A percentile compares a stretch with the other conserved stretches of the same genome.
These are phyloP conservation scores for Lophius piscatorius DNA, from an alignment of 2,113 vertebrate genomes.

Conservation along the genomic window DNA sequence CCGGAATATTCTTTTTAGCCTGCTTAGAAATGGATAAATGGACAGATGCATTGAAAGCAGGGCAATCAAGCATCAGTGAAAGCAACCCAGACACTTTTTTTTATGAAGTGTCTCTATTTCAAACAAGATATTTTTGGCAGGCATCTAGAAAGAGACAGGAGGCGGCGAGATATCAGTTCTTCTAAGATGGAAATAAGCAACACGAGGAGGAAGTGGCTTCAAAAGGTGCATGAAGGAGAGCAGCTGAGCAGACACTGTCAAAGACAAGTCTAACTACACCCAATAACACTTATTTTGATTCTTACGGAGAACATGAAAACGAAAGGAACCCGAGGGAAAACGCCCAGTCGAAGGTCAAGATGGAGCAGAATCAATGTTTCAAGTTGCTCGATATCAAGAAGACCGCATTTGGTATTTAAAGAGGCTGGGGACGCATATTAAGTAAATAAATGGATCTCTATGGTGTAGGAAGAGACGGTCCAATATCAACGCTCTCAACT, in stretches of 20 bases:
- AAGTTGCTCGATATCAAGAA: background rate
- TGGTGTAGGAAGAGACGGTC: too few relatives aligned
- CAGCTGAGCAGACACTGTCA: conserved; percentile 8
- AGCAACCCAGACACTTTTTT: too few relatives aligned
- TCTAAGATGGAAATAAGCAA: conserved; percentile 6
- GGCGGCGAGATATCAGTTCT: conserved; percentile 12
- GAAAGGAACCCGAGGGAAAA: background rate
- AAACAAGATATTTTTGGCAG: background rate
- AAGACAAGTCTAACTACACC: background rate
- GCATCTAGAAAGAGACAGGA: background rate
- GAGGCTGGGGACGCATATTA: too few relatives aligned
- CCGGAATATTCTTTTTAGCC: too few relatives aligned
- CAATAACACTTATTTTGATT: conserved; percentile 12
- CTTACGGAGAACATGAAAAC: background rate
- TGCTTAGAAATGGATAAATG: too few relatives aligned
- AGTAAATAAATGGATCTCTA: too few relatives aligned
- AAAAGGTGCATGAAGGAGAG: conserved; percentile 14
- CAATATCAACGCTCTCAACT: too few relatives aligned
- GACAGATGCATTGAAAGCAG: too few relatives aligned
- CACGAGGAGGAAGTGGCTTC: conserved; percentile 1
- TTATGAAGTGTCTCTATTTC: too few relatives aligned
- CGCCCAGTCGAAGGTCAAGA: background rate
- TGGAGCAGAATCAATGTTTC: background rate
- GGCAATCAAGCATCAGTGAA: too few relatives aligned
- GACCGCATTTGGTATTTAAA: too few relatives aligned